Percentiles rank a stretch among this genome's conserved stretches.
phyloP scores from a whole-genome alignment of 2,797 vertebrate genomes.

The Alexandromys oeconomus region DNA sequence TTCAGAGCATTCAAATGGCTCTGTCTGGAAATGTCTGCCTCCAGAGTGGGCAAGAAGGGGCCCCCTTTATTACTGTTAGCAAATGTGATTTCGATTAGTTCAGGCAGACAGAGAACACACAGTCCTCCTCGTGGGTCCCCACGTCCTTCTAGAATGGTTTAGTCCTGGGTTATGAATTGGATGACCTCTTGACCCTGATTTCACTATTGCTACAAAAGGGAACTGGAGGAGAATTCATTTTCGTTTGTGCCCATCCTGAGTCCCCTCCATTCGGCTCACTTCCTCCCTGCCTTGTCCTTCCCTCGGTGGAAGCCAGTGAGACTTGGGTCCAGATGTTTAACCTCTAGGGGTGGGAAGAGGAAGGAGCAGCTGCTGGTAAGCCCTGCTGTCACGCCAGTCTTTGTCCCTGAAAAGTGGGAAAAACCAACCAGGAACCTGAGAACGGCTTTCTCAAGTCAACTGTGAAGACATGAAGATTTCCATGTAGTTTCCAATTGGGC shows the following conservation, averaged over 20 bases:
- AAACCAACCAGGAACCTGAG: background rate
- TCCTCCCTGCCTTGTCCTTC: background rate
- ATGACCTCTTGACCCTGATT: slow-evolving; percentile 40
- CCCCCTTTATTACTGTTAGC: background rate
- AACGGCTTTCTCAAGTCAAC: background rate
- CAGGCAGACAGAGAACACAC: accelerated
- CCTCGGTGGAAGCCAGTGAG: background rate
- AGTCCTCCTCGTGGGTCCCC: background rate
- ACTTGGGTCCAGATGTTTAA: background rate
- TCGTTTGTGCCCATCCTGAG: background rate
- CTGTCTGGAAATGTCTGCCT: background rate
- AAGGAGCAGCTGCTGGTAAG: background rate
- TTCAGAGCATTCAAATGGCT: background rate
- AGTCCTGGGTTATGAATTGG: background rate
- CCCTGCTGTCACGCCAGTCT: accelerated
- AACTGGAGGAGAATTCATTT: background rate
- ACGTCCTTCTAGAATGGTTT: background rate
- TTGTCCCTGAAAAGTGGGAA: background rate
- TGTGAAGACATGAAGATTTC: background rate
- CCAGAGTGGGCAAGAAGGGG: background rate
- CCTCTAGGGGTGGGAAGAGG: background rate
- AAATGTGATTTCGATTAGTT: background rate
- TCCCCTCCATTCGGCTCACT: background rate
- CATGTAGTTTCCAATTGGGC: background rate
- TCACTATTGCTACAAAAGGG: slow-evolving; percentile 23